Conservation (phyloP, 2,888 invertebrate genomes). For the Acleris emargana region DNA sequence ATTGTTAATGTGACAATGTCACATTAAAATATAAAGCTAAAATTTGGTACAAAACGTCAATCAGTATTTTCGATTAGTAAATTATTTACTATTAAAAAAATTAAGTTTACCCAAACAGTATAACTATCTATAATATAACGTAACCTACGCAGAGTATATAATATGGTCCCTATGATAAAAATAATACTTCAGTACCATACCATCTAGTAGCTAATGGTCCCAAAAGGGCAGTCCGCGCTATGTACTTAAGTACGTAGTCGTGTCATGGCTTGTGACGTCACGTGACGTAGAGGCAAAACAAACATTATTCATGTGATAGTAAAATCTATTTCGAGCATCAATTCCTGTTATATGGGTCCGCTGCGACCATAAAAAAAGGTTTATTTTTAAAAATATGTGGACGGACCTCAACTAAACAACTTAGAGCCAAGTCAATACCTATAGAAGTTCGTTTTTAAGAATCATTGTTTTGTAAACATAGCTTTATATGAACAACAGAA, state of each 20-base stretch:
- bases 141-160: constrained; percentile 17
- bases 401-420: too few relatives aligned
- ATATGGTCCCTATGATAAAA: constrained; percentile 10
- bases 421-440: too few relatives aligned
- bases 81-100: background rate
- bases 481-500: too few relatives aligned
- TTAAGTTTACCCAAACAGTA: background rate
- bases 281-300: background rate
- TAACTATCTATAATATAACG: background rate
- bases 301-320: too few relatives aligned
- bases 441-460: too few relatives aligned
- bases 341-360: too few relatives aligned
- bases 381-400: too few relatives aligned
- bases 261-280: constrained; percentile 24
- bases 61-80: background rate
- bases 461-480: too few relatives aligned
- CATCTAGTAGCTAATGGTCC: constrained; percentile 12
- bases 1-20: background rate
- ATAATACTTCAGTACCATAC: constrained; percentile 15
- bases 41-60: background rate
- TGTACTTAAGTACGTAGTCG: constrained; percentile 17
- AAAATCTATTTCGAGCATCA: too few relatives aligned
- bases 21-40: background rate
- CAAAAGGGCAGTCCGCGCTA: constrained; percentile 5
- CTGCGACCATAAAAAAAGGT: too few relatives aligned